Evolutionary conservation across 2,888 invertebrate genomes (phyloP).

Genomic region (Cryptosula pallasiana): DNA sequence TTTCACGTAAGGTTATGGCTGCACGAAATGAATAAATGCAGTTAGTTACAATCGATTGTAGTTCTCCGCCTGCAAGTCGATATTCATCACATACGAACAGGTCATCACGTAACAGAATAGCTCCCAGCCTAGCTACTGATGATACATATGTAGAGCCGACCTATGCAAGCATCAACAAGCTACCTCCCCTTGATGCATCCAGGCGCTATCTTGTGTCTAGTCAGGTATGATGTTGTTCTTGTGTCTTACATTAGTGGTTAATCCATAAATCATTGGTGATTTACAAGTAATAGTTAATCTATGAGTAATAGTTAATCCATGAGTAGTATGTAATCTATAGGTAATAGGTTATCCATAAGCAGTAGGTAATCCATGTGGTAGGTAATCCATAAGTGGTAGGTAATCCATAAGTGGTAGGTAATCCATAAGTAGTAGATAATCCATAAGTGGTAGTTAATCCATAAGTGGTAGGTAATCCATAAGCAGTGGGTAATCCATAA

Average conservation of each 20-base stretch:
- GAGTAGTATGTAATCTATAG: neutral
- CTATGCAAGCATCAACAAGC: neutral
- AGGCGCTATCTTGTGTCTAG: slow-evolving; percentile 12
- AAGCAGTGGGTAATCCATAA: no score
- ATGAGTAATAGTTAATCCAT: no score
- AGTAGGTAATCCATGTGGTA: no score
- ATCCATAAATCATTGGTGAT: neutral
- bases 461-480: no score
- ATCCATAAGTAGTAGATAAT: no score
- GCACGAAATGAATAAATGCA: no score
- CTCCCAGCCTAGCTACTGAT: neutral
- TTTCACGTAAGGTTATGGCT: no score
- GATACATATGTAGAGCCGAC: neutral
- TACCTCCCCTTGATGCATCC: slow-evolving; percentile 7
- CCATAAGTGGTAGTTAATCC: no score
- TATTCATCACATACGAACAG: neutral
- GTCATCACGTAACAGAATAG: neutral
- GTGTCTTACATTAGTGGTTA: neutral
- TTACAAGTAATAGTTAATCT: neutral
- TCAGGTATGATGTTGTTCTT: neutral
- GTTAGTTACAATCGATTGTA: no score
- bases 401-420: no score
- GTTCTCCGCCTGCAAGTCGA: neutral
- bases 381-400: no score
- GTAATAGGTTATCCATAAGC: neutral